Conservation (phyloP, 1,140 invertebrate species). For the Drosophila gunungcola region DNA sequence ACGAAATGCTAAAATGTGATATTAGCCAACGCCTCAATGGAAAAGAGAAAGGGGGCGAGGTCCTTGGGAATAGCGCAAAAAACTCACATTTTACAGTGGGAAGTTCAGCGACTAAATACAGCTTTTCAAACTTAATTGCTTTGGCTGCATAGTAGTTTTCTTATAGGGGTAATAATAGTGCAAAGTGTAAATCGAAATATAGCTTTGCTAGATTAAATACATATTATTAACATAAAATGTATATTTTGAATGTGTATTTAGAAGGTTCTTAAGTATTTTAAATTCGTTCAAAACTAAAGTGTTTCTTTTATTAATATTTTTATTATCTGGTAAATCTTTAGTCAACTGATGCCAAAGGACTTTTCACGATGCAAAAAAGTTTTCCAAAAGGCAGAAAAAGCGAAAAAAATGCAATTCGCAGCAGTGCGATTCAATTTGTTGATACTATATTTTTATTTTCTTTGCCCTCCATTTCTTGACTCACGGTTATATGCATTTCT, state of each 20-base stretch:
- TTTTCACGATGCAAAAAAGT: neutral
- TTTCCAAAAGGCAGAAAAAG: neutral
- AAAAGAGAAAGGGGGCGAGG: neutral
- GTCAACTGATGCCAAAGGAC: neutral
- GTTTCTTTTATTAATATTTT: neutral
- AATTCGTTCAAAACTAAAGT: neutral
- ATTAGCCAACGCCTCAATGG: constrained; percentile 61
- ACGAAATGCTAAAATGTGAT: constrained; percentile 70
- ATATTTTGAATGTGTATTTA: no score
- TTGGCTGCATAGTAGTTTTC: neutral
- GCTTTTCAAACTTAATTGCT: constrained; percentile 28
- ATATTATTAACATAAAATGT: no score
- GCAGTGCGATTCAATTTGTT: constrained; percentile 20
- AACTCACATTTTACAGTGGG: constrained; percentile 7
- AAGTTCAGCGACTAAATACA: neutral
- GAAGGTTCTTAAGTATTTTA: neutral
- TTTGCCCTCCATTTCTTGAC: neutral
- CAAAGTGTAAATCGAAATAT: no score
- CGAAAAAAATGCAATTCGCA: constrained; percentile 7
- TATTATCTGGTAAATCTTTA: neutral
- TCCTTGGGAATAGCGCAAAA: constrained; percentile 3
- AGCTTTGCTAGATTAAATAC: no score
- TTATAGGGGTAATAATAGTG: neutral
- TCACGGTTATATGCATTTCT: no score
- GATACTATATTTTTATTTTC: constrained; percentile 3